Base-by-base conservation (phyloP, 2,797 vertebrate species). In the Cyprinodon diabolis region DNA sequence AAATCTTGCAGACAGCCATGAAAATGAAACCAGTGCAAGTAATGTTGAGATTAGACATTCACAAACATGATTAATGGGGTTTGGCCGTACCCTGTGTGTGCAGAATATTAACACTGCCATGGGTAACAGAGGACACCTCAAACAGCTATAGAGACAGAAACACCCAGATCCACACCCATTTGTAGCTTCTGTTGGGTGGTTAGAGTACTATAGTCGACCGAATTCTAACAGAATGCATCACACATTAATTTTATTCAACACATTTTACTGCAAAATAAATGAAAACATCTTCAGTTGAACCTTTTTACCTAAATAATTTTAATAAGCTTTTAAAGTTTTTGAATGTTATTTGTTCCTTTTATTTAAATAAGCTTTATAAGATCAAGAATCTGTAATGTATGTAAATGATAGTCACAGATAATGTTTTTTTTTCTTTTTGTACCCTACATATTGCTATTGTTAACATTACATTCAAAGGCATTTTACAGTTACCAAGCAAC, bases 21-120 rank as follows among this genome's bases (percentile, higher is more conserved):
- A 94, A 94, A 95, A 94, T 94, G 92, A 90, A 94, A 94, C 84
- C 86, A 87, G 88, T 66, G 76, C 90, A 94, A 95, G 94, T 94
- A 94, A 94, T 89, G 86, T 92, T 91, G 91, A 92, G 93, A 95
- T 94, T 95, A 95, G 92, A 95, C 93, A 94, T 95, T 94, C 93
- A 92, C 94, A 94, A 95, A 95, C 92, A 93, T 94, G 94, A 95
- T 94, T 94, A 94, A 95, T 94, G 94, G 89, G 87, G 85, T 91
- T 85, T 88, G 86, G 90, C 86, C 81, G 78, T 78, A 86, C 88
- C 80, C 83, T 82, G 74, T 94, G 89, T 93, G 92, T 87, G 84
- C 80, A 88, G 94, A 95, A 94, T 95, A 93, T 93, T 94, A 94
- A 95, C 87, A 81, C 77, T 68, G 81, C 84, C 76, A 76, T 86